Percentiles rank a stretch among this genome's conserved stretches.
Evolutionary conservation across 1,140 invertebrate species (phyloP).

Genomic region (Zaprionus davidi): DNA sequence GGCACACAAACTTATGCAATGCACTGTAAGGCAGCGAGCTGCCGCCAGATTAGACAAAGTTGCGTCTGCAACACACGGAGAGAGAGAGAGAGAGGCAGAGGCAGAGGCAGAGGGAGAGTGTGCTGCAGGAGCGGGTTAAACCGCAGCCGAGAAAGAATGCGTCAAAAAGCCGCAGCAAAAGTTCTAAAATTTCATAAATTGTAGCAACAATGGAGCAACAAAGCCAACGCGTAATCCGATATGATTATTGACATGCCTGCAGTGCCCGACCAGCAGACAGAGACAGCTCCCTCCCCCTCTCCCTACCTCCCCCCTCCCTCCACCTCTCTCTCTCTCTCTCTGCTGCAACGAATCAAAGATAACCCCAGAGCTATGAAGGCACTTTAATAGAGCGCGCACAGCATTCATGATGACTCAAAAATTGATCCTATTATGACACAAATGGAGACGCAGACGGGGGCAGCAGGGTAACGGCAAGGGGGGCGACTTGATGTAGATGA

Average conservation of each 20-base stretch:
- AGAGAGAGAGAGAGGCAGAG: background rate
- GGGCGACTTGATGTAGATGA: constrained; percentile 38
- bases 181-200: constrained; percentile 83
- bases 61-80: background rate
- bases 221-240: constrained; percentile 79
- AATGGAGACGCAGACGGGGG: constrained; percentile 14
- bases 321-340: background rate
- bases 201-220: constrained; percentile 80
- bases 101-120: too few relatives aligned
- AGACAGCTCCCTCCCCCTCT: background rate
- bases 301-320: background rate
- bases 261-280: constrained; percentile 14
- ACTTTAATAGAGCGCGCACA: constrained; percentile 70
- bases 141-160: constrained; percentile 68
- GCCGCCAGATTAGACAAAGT: constrained; percentile 13
- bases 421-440: constrained; percentile 77
- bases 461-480: background rate
- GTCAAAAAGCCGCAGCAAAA: constrained; percentile 81
- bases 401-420: constrained; percentile 72
- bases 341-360: constrained; percentile 55
- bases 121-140: constrained; percentile 6
- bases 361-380: constrained; percentile 67
- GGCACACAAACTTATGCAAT: constrained; percentile 8
- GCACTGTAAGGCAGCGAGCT: background rate
- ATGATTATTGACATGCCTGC: constrained; percentile 83